phyloP scores from a whole-genome alignment of 1,140 invertebrate species.

The Zaprionus lachaisei region DNA sequence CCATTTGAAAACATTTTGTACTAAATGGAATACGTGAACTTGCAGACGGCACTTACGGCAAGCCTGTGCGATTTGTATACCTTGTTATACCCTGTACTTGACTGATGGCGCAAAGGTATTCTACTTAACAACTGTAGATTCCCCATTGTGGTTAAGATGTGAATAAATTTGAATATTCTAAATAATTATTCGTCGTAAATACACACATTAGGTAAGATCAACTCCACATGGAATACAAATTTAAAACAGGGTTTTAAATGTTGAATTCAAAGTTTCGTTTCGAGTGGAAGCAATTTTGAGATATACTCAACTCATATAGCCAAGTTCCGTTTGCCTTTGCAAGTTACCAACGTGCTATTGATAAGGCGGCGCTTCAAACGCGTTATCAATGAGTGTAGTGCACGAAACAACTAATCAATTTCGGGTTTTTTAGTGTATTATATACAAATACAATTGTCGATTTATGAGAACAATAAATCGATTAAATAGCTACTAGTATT shows the following conservation, averaged over 20 bases:
- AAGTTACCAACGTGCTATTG: conserved; percentile 9
- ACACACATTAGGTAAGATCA: neutral
- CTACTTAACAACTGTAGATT: neutral
- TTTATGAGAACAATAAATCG: conserved; percentile 34
- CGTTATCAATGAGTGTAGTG: conserved; percentile 31
- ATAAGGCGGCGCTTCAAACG: conserved; percentile 9
- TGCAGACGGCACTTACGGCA: conserved; percentile 64
- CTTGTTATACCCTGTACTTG: conserved; percentile 7
- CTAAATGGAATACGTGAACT: conserved; percentile 60
- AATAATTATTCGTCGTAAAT: neutral
- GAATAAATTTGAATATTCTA: neutral
- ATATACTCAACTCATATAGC: neutral
- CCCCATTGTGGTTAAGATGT: neutral
- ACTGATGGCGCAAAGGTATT: neutral
- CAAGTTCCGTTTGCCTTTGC: conserved; percentile 24
- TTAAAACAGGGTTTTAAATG: neutral
- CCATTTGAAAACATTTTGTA: conserved; percentile 10
- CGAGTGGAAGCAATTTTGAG: neutral
- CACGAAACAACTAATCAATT: conserved; percentile 33
- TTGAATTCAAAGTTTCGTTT: conserved; percentile 1
- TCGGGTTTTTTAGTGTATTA: neutral
- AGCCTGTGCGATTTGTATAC: conserved; percentile 31
- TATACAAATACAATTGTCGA: neutral
- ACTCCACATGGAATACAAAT: neutral
- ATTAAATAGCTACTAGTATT: conserved; percentile 28